phyloP scores from a whole-genome alignment of 2,113 vertebrate species.

The Syngnathus typhle region DNA sequence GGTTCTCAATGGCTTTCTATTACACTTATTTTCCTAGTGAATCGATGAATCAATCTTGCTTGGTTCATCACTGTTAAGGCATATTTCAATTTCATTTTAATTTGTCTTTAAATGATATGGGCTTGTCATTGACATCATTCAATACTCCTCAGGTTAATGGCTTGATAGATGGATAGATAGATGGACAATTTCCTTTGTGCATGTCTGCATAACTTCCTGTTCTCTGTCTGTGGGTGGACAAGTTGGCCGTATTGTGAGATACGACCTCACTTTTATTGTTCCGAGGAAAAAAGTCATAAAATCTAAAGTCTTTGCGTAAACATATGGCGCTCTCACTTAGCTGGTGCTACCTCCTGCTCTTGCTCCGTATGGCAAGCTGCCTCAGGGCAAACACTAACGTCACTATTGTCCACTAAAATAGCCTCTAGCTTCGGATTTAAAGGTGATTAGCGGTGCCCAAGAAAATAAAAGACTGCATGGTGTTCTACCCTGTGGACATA shows the following conservation, averaged over 20 bases:
- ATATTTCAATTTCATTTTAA: not conserved
- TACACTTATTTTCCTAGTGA: not conserved
- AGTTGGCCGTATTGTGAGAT: constrained; percentile 8
- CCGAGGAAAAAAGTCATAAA: constrained; percentile 38
- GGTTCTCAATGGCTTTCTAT: not conserved
- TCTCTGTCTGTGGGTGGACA: not conserved
- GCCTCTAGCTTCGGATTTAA: constrained; percentile 52
- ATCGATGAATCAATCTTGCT: not conserved
- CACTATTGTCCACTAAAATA: constrained; percentile 46
- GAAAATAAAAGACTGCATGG: constrained; percentile 24
- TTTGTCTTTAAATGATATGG: no score
- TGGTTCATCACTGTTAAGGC: not conserved
- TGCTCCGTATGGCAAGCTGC: constrained; percentile 40
- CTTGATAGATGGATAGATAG: not conserved
- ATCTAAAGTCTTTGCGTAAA: constrained; percentile 47
- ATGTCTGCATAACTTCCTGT: not conserved
- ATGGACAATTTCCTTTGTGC: not conserved
- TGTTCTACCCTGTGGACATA: constrained; percentile 47
- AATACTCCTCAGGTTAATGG: not conserved
- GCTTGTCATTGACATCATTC: no score
- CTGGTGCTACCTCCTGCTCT: constrained; percentile 44
- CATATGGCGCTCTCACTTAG: constrained; percentile 66
- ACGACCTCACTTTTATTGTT: constrained; percentile 9
- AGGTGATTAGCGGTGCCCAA: constrained; percentile 45
- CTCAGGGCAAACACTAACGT: constrained; percentile 46